phyloP scores from a whole-genome alignment of 2,113 vertebrate genomes.

The Stegostoma tigrinum region DNA sequence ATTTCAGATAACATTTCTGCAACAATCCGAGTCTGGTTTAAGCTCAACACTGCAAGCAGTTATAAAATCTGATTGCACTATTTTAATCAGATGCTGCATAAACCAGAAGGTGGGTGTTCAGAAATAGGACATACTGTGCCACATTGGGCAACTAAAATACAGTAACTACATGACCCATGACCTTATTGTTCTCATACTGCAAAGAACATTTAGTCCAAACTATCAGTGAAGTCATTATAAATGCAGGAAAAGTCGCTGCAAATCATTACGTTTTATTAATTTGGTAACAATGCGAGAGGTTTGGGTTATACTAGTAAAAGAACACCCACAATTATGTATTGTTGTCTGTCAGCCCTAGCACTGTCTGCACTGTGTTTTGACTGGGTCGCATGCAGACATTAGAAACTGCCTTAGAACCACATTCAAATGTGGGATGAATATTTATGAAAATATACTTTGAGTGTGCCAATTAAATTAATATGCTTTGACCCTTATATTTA shows the following conservation, averaged over 20 bases:
- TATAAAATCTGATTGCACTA: background rate
- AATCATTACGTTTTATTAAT: background rate
- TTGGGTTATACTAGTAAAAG: slow-evolving; percentile 18
- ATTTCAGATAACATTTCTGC: background rate
- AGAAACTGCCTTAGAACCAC: background rate
- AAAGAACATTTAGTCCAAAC: slow-evolving; percentile 12
- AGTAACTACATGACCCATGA: background rate
- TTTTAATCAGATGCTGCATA: background rate
- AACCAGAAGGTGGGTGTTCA: background rate
- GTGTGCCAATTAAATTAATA: background rate
- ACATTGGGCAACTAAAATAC: background rate
- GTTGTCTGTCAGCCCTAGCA: background rate
- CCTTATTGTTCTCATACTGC: background rate
- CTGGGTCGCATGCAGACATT: background rate
- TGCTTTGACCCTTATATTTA: background rate
- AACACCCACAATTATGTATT: background rate
- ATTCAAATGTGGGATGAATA: background rate
- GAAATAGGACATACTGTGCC: slow-evolving; percentile 16
- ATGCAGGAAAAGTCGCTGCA: slow-evolving; percentile 12
- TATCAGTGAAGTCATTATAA: slow-evolving; percentile 21
- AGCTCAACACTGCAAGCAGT: background rate
- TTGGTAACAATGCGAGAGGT: slow-evolving; percentile 23
- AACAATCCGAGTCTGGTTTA: background rate
- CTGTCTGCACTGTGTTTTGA: slow-evolving; percentile 22
- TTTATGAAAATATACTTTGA: background rate